Evolutionary conservation across 2,797 vertebrate species (phyloP).

Genomic region (Taeniopygia guttata): DNA sequence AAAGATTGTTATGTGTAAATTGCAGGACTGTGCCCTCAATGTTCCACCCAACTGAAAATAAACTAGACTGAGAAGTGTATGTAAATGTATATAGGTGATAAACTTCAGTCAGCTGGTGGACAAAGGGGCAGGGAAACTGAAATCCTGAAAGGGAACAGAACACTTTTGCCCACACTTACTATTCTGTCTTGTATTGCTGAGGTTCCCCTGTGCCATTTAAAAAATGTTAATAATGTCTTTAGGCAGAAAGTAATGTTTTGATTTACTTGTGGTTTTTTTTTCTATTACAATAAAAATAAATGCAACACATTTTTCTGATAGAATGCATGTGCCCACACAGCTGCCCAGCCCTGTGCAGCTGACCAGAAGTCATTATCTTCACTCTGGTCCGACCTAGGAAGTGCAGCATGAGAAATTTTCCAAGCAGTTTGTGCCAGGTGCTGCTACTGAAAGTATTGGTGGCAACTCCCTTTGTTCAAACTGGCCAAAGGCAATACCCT

Average conservation of each 20-base stretch:
- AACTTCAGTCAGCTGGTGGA: constrained; percentile 12
- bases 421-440: neutral
- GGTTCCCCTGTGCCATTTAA: constrained; percentile 24
- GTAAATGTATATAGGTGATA: neutral
- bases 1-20: neutral
- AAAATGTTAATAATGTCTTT: constrained; percentile 49
- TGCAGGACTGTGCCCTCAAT: neutral
- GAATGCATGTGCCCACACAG: neutral
- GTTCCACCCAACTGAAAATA: neutral
- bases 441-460: neutral
- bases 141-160: neutral
- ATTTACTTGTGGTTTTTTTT: constrained; percentile 46
- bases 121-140: neutral
- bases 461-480: neutral
- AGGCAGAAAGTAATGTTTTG: constrained; percentile 54
- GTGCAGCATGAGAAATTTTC: neutral
- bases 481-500: neutral
- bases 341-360: neutral
- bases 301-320: neutral
- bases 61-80: neutral
- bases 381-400: neutral
- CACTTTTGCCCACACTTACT: neutral
- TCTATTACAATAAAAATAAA: constrained; percentile 60
- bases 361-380: neutral
- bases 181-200: constrained; percentile 35